These are phyloP conservation scores for Semicossyphus pulcher DNA, from an alignment of 2,113 vertebrate genomes.

Conservation along the genomic window DNA sequence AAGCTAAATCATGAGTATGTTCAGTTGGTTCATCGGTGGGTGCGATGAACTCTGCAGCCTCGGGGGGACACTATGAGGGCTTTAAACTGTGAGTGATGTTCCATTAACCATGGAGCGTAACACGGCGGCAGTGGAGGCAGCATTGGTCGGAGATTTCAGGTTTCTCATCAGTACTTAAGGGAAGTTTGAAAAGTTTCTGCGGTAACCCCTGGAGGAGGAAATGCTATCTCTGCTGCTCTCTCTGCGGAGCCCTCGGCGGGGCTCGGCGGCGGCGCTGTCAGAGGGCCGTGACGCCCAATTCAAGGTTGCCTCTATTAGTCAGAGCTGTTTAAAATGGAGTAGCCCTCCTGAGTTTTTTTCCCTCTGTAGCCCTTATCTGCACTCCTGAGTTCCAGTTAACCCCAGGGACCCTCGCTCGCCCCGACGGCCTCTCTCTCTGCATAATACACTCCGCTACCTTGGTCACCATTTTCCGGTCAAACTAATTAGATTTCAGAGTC, in stretches of 20 bases:
- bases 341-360: conserved; percentile 56
- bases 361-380: conserved; percentile 70
- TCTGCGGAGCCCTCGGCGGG: not conserved
- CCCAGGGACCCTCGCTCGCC: conserved; percentile 61
- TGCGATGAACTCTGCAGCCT: not conserved
- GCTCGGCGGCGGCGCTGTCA: conserved; percentile 34
- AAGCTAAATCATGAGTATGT: not conserved
- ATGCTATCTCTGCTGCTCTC: conserved; percentile 23
- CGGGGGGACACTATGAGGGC: not conserved
- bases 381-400: conserved; percentile 79
- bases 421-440: conserved; percentile 50
- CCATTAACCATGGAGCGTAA: too few relatives aligned
- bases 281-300: conserved; percentile 31
- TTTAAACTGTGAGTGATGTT: not conserved
- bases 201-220: conserved; percentile 18
- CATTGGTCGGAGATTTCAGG: not conserved
- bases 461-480: conserved; percentile 69
- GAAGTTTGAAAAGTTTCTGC: conserved; percentile 58
- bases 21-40: not conserved
- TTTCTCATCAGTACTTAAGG: conserved; percentile 19
- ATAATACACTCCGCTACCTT: conserved; percentile 72
- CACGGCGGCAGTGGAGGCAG: not conserved
- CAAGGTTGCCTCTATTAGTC: conserved; percentile 71
- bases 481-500: conserved; percentile 82
- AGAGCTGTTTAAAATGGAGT: conserved; percentile 70